These are phyloP conservation scores for Rhagonycha lutea DNA, from an alignment of 2,888 invertebrate species.

Conservation along the genomic window DNA sequence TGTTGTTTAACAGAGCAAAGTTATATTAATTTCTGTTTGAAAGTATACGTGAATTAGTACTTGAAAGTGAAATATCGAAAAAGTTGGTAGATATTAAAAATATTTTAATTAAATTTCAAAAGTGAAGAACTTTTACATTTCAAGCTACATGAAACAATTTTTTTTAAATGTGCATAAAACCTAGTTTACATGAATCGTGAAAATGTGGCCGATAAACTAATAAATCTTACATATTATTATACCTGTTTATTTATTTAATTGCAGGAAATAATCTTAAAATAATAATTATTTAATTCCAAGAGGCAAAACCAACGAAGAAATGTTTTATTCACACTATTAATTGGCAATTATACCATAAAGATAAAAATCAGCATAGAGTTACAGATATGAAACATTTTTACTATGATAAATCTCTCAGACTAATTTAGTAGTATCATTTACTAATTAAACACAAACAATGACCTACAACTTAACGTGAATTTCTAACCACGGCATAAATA, in stretches of 20 bases:
- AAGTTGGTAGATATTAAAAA: neutral
- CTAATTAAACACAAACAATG: too few species aligned
- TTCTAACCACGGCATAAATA: too few species aligned
- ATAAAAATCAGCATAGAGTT: too few species aligned
- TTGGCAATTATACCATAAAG: neutral
- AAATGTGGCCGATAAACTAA: neutral
- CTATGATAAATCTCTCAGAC: too few species aligned
- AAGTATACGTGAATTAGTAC: neutral
- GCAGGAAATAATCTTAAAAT: neutral
- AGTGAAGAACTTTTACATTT: neutral
- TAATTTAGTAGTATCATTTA: too few species aligned
- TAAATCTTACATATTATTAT: neutral
- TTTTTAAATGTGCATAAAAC: neutral
- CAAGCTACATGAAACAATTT: neutral
- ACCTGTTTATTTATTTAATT: neutral
- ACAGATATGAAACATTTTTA: too few species aligned
- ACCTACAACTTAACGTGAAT: too few species aligned
- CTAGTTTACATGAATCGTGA: neutral
- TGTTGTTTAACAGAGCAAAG: neutral
- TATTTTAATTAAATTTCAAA: neutral
- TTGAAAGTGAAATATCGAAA: neutral
- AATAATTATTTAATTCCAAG: neutral
- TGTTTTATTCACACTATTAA: neutral
- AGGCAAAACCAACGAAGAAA: neutral
- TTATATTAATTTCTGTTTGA: neutral